phyloP scores from a whole-genome alignment of 2,113 vertebrate species.

The Artemisiospiza belli region DNA sequence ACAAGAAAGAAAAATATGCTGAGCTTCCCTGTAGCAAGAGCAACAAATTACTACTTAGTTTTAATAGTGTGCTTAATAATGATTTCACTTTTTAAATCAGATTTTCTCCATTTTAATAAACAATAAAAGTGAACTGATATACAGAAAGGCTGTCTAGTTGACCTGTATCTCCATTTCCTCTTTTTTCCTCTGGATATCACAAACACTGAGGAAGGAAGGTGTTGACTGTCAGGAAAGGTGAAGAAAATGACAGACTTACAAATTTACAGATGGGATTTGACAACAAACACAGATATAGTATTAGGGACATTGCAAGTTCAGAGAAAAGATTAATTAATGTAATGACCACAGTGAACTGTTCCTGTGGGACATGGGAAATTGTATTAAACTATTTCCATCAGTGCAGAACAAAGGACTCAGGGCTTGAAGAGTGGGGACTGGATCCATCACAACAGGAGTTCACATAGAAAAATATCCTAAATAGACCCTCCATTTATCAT shows the following conservation, averaged over 20 bases:
- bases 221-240: not conserved
- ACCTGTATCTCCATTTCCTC: not conserved
- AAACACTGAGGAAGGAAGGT: not conserved
- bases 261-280: not conserved
- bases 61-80: not conserved
- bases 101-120: not conserved
- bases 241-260: not conserved
- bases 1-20: not conserved
- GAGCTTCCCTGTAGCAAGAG: not conserved
- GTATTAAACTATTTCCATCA: constrained; percentile 12
- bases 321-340: not conserved
- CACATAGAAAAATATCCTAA: not conserved
- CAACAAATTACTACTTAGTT: not conserved
- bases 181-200: not conserved
- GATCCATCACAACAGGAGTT: not conserved
- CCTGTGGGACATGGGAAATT: not conserved
- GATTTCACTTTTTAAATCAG: not conserved
- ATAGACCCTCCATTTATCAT: not conserved
- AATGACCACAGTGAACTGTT: not conserved
- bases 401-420: not conserved
- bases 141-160: not conserved
- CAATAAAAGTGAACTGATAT: not conserved
- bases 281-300: not conserved
- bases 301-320: not conserved
- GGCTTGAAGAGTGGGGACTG: not conserved